Evolutionary conservation across 2,888 invertebrate genomes (phyloP), one percentile per base, ranked within the genome.

Genomic region (Biston stratarius): DNA sequence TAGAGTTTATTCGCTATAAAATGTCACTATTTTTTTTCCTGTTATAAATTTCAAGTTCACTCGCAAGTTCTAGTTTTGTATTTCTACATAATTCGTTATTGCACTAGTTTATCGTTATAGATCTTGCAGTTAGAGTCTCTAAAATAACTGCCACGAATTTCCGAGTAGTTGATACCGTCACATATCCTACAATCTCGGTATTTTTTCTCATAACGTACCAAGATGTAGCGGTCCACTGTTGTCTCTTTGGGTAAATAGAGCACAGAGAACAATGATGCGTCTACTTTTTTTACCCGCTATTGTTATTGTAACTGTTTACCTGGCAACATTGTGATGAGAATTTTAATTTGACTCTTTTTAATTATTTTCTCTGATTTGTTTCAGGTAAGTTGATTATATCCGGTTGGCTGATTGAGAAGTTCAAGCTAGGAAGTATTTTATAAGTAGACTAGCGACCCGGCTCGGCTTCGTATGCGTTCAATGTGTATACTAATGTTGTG

Each of bases 241-340:
- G 77, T 81, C 76, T 83, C 82, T 83, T 80, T 85, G 81, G 84
- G 85, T 87, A 91, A 91, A 90, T 90, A 83, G 91, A 90, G 86
- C 91, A 85, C 69, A 79, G 82, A 87, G 88, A 90, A 92, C 91
- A 91, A 91, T 91, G 90, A 89, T 84, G 85, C 86, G 82, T 82
- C 81, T 79, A 80, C 42, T 59, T 59, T 79, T 70, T 70, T 74
- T 73, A 77, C 74, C 83, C 83, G 63, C 64, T 83, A 85, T 85
- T 84, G 77, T 82, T 74, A 79, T 79, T 79, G 77, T 82, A 80
- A 85, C 84, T 72, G 86, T 84, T 82, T 80, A 80, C 77, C 78
- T 81, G 77, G 77, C 77, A 76, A 60, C 67, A 60, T 45, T 60
- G 72, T 77, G 80, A 77, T 85, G 85, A 78, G 85, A 85, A 53